These are phyloP conservation scores for Tauraco erythrolophus DNA, from an alignment of 2,113 vertebrate genomes.

Conservation along the genomic window DNA sequence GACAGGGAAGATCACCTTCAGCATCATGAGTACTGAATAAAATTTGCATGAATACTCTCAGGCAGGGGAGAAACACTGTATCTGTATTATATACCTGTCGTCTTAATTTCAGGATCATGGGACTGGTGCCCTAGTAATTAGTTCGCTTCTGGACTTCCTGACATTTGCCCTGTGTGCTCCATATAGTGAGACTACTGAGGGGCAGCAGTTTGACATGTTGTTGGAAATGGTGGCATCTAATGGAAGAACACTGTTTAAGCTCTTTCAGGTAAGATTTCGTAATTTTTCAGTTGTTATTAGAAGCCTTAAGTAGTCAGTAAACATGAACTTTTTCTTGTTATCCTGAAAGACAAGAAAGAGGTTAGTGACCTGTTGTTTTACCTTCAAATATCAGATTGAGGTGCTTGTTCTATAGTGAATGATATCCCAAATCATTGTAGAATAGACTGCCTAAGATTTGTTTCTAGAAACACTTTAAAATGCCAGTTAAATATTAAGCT, in stretches of 20 bases:
- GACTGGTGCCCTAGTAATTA: slow-evolving; percentile 97
- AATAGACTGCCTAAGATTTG: not conserved
- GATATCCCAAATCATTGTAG: not conserved
- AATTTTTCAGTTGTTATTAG: not conserved
- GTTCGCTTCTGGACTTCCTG: slow-evolving; percentile 97
- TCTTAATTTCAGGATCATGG: slow-evolving; percentile 89
- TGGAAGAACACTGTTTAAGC: slow-evolving; percentile 95
- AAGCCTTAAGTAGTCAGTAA: not conserved
- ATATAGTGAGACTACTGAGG: slow-evolving; percentile 98
- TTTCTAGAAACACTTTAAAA: not conserved
- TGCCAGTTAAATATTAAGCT: not conserved
- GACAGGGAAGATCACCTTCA: not conserved
- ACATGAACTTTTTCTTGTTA: not conserved
- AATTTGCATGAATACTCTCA: accelerated
- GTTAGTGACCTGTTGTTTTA: not conserved
- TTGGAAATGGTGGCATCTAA: slow-evolving; percentile 97
- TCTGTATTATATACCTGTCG: not conserved
- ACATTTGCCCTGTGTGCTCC: slow-evolving; percentile 99
- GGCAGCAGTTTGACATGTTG: slow-evolving; percentile 99
- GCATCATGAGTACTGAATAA: not conserved
- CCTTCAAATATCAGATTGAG: not conserved
- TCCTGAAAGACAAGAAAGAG: not conserved
- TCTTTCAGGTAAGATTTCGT: slow-evolving; percentile 88
- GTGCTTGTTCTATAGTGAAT: not conserved
- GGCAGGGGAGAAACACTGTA: not conserved